Conservation (phyloP, 2,888 invertebrate species). For the Lathronympha strigana region DNA sequence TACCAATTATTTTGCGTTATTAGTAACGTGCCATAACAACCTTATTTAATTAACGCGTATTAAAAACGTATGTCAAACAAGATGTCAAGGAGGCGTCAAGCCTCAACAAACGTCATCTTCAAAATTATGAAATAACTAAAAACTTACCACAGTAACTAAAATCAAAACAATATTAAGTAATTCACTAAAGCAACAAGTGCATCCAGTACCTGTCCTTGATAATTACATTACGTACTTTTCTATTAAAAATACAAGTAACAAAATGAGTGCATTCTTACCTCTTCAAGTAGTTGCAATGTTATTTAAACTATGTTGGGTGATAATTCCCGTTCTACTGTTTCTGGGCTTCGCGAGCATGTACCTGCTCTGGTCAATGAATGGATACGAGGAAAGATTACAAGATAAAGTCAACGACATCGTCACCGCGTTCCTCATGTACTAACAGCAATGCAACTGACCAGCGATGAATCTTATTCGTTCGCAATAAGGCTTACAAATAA, state of each 20-base stretch:
- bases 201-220: not conserved
- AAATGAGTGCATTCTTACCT: conserved; percentile 15
- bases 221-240: no score
- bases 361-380: conserved; percentile 8
- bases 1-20: not conserved
- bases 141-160: not conserved
- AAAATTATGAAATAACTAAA: not conserved
- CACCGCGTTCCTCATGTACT: conserved; percentile 12
- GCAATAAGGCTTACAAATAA: no score
- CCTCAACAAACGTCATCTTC: conserved; percentile 9
- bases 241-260: no score
- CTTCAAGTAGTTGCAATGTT: not conserved
- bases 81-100: no score
- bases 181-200: not conserved
- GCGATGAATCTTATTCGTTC: no score
- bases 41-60: not conserved
- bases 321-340: conserved; percentile 4
- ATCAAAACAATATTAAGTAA: not conserved
- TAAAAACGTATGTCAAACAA: not conserved
- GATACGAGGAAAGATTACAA: conserved; percentile 9
- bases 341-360: not conserved
- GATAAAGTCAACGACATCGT: conserved; percentile 20
- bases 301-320: conserved; percentile 3
- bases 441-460: no score
- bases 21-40: not conserved